Evolutionary conservation across 2,113 vertebrate species (phyloP), one percentile per base, ranked within the genome.

Genomic region (Phocoena phocoena): DNA sequence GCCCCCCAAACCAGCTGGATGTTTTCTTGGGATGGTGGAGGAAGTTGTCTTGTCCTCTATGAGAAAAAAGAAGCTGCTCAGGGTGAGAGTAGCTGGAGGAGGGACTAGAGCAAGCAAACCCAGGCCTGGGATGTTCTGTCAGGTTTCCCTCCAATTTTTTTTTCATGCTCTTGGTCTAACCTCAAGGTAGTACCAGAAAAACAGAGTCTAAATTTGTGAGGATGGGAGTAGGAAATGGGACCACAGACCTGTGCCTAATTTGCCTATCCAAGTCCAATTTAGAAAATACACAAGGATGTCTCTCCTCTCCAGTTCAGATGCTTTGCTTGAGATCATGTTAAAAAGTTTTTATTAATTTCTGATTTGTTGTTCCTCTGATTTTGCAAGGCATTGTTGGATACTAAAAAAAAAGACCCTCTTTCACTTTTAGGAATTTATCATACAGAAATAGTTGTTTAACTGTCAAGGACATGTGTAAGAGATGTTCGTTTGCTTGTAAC

Each of bases 301-400:
- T 88, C 25, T 70, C 11, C n/a, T 53, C 20, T 53, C 28, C 5
- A 44, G 28, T 11, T 89, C n/a, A 44, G 20, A 74, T 73, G 50
- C 36, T 62, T 93, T 67, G 21, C 31, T 68, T 28, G 44, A 85
- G n/a, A 18, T 41, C 82, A 58, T 4, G 14, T 44, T 93, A 60
- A 68, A 93, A 31, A 50, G 17, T n/a, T 93, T 93, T 53, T 65
- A n/a, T 55, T 55, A 88, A 65, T 89, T 89, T 94, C 47, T 47
- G 50, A 90, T 73, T 76, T 89, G 74, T 90, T 67, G 62, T 38
- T 84, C 20, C 68, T 76, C 67, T 90, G 28, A 76, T 76, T 76
- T 76, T 65, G 28, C 44, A 95, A 74, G 36, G 21, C 68, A 58
- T 17, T 95, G 58, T 12, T 95, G 58, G 31, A 74, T 67, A 76